Evolutionary conservation across 53 echinoderm and acorn worm genomes (phyloP).

Genomic region (Echinometra lucunter): DNA sequence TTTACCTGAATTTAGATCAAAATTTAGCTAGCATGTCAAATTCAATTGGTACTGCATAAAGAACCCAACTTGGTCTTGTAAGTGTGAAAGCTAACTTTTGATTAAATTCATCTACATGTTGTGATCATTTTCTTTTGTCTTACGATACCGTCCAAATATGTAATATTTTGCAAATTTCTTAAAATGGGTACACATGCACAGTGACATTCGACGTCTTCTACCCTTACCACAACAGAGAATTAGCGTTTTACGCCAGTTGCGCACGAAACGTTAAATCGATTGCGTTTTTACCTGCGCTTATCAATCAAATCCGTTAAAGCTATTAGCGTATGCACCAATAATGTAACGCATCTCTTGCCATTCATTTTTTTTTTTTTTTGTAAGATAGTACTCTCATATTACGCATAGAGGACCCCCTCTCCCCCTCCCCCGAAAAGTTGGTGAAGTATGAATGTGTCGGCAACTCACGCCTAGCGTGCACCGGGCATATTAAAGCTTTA

Average conservation of each 20-base stretch:
- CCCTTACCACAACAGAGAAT: background rate
- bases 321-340: background rate
- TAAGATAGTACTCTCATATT: too few relatives aligned
- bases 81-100: background rate
- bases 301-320: background rate
- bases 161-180: background rate
- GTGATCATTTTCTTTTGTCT: background rate
- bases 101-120: background rate
- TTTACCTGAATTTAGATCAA: too few relatives aligned
- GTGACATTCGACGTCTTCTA: background rate
- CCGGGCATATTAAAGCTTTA: too few relatives aligned
- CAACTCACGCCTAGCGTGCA: too few relatives aligned
- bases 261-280: background rate
- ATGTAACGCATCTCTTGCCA: background rate
- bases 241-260: background rate
- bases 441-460: too few relatives aligned
- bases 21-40: too few relatives aligned
- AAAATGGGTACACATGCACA: background rate
- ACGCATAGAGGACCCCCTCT: too few relatives aligned
- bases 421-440: too few relatives aligned
- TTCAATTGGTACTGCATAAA: too few relatives aligned
- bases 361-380: background rate
- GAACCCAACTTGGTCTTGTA: background rate
- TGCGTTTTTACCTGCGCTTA: background rate
- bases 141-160: background rate